Percentiles rank a stretch among this genome's conserved stretches.
phyloP scores from a whole-genome alignment of 2,888 invertebrate species.

The Onthophagus sagittarius region DNA sequence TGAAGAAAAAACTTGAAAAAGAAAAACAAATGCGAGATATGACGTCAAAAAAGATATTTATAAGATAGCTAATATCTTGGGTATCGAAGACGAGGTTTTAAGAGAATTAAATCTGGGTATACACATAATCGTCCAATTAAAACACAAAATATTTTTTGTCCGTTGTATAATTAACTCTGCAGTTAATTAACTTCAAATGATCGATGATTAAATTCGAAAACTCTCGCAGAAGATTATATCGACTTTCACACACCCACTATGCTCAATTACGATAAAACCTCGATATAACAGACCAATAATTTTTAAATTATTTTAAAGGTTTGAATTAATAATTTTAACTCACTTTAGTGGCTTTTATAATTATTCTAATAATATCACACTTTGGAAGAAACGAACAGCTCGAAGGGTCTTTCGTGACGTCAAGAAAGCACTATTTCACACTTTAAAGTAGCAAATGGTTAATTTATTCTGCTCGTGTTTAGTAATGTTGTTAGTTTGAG shows the following conservation, averaged over 20 bases:
- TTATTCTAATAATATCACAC: too few relatives aligned
- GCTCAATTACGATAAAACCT: too few relatives aligned
- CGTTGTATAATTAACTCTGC: not conserved
- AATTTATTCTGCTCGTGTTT: too few relatives aligned
- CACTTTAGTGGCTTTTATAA: too few relatives aligned
- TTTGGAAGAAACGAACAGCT: too few relatives aligned
- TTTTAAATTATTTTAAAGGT: too few relatives aligned
- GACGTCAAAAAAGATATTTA: not conserved
- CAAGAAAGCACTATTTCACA: too few relatives aligned
- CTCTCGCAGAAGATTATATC: not conserved
- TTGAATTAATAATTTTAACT: too few relatives aligned
- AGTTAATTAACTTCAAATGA: not conserved
- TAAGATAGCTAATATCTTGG: not conserved
- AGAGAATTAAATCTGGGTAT: not conserved
- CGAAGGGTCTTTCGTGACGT: too few relatives aligned
- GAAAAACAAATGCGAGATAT: not conserved
- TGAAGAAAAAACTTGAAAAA: not conserved
- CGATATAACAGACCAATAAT: too few relatives aligned
- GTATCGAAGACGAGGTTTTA: not conserved
- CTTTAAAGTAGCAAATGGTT: too few relatives aligned
- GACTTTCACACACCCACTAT: not conserved
- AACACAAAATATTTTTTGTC: not conserved
- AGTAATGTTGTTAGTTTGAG: too few relatives aligned
- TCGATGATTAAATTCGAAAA: not conserved
- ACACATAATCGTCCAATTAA: not conserved